These are phyloP conservation scores for Macropus fuliginosus DNA, from an alignment of 2,797 vertebrate species.

Conservation along the genomic window DNA sequence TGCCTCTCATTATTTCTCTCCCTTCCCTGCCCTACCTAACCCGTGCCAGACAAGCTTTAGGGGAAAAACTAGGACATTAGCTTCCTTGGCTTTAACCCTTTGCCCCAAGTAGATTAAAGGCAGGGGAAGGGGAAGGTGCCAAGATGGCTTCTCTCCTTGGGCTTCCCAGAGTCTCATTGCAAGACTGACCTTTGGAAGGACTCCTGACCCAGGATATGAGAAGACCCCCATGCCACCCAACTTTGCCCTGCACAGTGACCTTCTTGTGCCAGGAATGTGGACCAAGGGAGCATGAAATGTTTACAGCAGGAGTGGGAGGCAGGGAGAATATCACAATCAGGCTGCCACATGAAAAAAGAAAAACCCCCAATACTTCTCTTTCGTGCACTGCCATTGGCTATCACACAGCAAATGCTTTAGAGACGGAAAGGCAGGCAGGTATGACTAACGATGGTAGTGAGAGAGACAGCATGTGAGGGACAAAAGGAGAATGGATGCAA, in stretches of 20 bases:
- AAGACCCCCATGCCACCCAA: background rate
- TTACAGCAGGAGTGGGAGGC: slow-evolving; percentile 58
- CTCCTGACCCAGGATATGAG: background rate
- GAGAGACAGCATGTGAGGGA: background rate
- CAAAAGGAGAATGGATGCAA: background rate
- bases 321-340: slow-evolving; percentile 39
- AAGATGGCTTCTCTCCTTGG: background rate
- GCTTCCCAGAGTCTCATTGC: background rate
- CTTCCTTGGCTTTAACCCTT: background rate
- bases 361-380: background rate
- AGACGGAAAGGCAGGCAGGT: slow-evolving; percentile 50
- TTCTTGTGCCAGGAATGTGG: background rate
- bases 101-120: background rate
- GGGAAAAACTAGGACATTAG: fast-evolving
- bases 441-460: slow-evolving; percentile 16
- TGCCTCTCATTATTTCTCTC: background rate
- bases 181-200: background rate
- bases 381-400: background rate
- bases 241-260: background rate
- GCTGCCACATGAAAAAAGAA: background rate
- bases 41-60: background rate
- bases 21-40: background rate
- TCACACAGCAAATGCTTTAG: slow-evolving; percentile 53
- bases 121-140: background rate
- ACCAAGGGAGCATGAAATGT: slow-evolving; percentile 72